A percentile compares a stretch with the other conserved stretches of the same genome.
These are phyloP conservation scores for Nebria brevicollis DNA, from an alignment of 2,888 invertebrate species.

Conservation along the genomic window DNA sequence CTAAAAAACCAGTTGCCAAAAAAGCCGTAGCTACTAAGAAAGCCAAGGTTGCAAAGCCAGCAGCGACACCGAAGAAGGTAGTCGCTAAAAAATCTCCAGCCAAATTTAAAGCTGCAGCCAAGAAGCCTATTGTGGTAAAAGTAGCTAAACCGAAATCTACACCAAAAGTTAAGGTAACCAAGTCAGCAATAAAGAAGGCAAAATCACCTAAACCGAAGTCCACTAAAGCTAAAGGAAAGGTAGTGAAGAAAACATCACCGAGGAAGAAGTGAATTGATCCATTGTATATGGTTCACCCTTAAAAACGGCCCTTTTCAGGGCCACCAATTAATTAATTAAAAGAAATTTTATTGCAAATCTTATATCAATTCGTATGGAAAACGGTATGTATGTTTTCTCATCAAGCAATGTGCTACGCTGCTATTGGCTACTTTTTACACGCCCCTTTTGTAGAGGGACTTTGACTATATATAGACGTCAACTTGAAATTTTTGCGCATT, in stretches of 20 bases:
- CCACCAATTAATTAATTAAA: constrained; percentile 53
- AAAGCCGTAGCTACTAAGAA: constrained; percentile 9
- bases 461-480: neutral
- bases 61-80: constrained; percentile 52
- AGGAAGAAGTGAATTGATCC: constrained; percentile 36
- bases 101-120: constrained; percentile 48
- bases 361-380: neutral
- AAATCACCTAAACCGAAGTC: constrained; percentile 60
- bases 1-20: constrained; percentile 5
- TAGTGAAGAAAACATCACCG: constrained; percentile 35
- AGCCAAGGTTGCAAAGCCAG: constrained; percentile 50
- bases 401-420: neutral
- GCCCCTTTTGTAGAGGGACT: neutral
- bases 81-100: constrained; percentile 50
- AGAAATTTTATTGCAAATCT: neutral
- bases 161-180: constrained; percentile 59
- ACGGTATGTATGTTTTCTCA: neutral
- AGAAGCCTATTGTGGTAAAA: constrained; percentile 52
- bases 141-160: constrained; percentile 52
- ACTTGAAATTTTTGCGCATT: too few species aligned
- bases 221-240: constrained; percentile 51
- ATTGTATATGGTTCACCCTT: constrained; percentile 9
- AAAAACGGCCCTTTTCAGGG: constrained; percentile 56
- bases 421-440: neutral
- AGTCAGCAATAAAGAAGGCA: constrained; percentile 58